Evolutionary conservation across 1,140 invertebrate genomes (phyloP), one percentile per base, ranked within the genome.

Genomic region (Drosophila pachea): DNA sequence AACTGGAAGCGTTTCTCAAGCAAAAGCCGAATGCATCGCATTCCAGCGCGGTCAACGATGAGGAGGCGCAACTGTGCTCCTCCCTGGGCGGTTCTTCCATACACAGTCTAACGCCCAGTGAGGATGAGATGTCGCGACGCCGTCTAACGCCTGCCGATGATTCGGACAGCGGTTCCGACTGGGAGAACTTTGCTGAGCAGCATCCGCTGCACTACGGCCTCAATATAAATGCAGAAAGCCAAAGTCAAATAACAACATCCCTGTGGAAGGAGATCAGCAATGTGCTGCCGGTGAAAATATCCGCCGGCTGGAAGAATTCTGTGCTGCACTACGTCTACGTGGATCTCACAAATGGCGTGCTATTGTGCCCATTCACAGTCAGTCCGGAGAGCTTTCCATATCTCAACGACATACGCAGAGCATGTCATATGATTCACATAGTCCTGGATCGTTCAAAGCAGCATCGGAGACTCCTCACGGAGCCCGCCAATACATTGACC

Each of bases 231-330:
- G 91, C 90, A 43, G 91, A 93, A 73, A 93, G 94, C 66, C 78
- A 95, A 74, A 92, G 92, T 1, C 94, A 94, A 73, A 92, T 95
- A 61, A 91, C 93, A 12, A 93, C 94, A 71, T 93, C 92, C 62
- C 90, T 95, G 60, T 89, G 95, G 65, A 93, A 92, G 68, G 94
- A 95, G 88, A 92, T 94, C 16, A 93, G 93, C 73, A 93, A 94
- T 71, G 91, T 93, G 45, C 82, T 92, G 53, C 92, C 93, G 0
- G 90, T 91, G 43, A 91, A 92, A 78, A 90, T 88, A 45, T 89
- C 89, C 7, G 72, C 82, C 6, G 87, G 87, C 5, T 89, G 86
- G 83, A 89, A 82, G 54, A 86, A 89, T 8, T 72, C 61, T 4
- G 63, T 88, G 35, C 75, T 74, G 35, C 73, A 88, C 59, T 88